phyloP scores from a whole-genome alignment of 2,888 invertebrate species.

The Luperina testacea region DNA sequence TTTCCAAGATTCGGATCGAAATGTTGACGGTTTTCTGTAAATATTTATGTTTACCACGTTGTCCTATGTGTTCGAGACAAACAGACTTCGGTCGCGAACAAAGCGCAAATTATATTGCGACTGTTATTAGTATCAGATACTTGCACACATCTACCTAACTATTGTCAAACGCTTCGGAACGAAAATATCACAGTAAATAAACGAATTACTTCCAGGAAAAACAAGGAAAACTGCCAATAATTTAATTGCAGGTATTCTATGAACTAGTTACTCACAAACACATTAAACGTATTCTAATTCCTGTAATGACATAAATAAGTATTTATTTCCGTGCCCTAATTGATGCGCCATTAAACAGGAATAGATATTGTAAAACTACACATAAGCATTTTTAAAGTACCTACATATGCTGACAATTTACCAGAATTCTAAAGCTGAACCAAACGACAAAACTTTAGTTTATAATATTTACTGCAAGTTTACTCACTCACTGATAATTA shows the following conservation, averaged over 20 bases:
- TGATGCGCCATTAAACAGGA: neutral
- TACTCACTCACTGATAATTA: neutral
- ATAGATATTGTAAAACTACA: neutral
- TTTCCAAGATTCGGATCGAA: slow-evolving; percentile 74
- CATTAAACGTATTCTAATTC: slow-evolving; percentile 18
- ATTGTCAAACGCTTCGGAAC: slow-evolving; percentile 1
- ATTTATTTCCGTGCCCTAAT: slow-evolving; percentile 5
- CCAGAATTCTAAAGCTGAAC: neutral
- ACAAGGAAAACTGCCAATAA: slow-evolving; percentile 38
- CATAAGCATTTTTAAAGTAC: neutral
- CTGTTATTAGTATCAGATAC: slow-evolving; percentile 33
- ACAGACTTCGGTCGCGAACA: slow-evolving; percentile 51
- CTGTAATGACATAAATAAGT: slow-evolving; percentile 11
- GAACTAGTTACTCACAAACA: slow-evolving; percentile 19
- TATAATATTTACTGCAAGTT: too few species aligned
- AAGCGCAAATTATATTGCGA: slow-evolving; percentile 51
- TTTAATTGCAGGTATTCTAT: slow-evolving; percentile 24
- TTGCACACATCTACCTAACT: slow-evolving; percentile 7
- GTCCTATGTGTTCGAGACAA: slow-evolving; percentile 50
- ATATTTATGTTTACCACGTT: slow-evolving; percentile 76
- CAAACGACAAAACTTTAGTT: neutral
- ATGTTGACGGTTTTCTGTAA: slow-evolving; percentile 65
- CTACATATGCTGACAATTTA: neutral
- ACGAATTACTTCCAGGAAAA: slow-evolving; percentile 7
- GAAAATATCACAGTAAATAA: slow-evolving; percentile 18